Percentiles rank a stretch among this genome's conserved stretches.
Evolutionary conservation across 2,888 invertebrate genomes (phyloP).

Genomic region (Lathronympha strigana): DNA sequence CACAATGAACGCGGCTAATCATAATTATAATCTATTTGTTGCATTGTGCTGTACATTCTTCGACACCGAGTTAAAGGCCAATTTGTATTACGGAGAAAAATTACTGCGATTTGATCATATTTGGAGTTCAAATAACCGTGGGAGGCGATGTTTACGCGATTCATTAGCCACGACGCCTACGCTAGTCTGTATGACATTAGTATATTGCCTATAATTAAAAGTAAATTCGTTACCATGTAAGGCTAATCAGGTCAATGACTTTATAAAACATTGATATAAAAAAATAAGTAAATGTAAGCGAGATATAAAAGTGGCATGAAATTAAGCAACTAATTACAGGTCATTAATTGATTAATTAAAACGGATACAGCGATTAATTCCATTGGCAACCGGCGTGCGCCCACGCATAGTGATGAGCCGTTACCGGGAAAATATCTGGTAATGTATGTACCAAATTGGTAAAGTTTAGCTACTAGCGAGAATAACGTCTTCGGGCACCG

Average conservation of each 20-base stretch:
- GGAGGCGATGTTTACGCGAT: constrained; percentile 16
- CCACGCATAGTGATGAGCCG: constrained; percentile 3
- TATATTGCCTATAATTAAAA: constrained; percentile 25
- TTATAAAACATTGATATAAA: constrained; percentile 30
- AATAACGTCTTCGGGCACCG: no score
- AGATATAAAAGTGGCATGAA: constrained; percentile 29
- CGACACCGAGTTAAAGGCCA: constrained; percentile 36
- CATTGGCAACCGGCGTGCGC: constrained; percentile 1
- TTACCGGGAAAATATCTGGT: not conserved
- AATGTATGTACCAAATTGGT: no score
- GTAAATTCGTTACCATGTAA: constrained; percentile 22
- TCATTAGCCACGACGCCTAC: constrained; percentile 7
- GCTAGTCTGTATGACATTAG: constrained; percentile 15
- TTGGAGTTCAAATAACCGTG: constrained; percentile 10
- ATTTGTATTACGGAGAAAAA: constrained; percentile 39
- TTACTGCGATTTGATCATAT: constrained; percentile 35
- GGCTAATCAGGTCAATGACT: constrained; percentile 34
- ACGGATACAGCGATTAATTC: constrained; percentile 14
- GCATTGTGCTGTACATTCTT: constrained; percentile 39
- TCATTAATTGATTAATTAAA: constrained; percentile 38
- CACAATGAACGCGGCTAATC: constrained; percentile 35
- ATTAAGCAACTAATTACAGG: constrained; percentile 38
- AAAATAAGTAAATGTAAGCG: constrained; percentile 32
- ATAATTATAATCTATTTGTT: constrained; percentile 42
- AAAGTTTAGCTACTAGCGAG: no score